These are phyloP conservation scores for Agrenia bidenticulata DNA, from an alignment of 2,888 invertebrate species.

Conservation along the genomic window DNA sequence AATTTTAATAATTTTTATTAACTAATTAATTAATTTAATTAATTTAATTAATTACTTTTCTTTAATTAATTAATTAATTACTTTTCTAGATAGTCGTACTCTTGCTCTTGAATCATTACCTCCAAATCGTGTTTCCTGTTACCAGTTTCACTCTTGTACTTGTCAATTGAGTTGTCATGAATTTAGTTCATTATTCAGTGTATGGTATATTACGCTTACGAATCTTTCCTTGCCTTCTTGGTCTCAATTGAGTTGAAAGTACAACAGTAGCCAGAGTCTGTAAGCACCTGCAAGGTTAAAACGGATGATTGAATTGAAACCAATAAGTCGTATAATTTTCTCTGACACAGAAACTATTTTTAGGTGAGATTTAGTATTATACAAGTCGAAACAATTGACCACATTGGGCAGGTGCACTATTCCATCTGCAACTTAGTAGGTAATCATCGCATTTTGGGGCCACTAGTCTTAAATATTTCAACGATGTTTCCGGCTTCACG, in stretches of 20 bases:
- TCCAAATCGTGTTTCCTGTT: conserved; percentile 44
- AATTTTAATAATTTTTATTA: too few species aligned
- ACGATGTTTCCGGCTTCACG: conserved; percentile 35
- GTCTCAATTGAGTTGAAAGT: conserved; percentile 50
- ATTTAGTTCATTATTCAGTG: too few species aligned
- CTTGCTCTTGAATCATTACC: conserved; percentile 42
- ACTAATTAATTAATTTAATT: too few species aligned
- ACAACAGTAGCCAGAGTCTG: conserved; percentile 51
- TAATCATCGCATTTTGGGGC: conserved; percentile 51
- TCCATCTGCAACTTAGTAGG: conserved; percentile 45
- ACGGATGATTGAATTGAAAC: too few species aligned
- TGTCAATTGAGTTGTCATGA: too few species aligned
- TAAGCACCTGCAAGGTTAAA: conserved; percentile 26
- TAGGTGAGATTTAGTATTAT: too few species aligned
- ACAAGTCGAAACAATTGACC: conserved; percentile 38
- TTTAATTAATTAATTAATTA: too few species aligned
- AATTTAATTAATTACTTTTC: too few species aligned
- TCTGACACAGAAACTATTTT: too few species aligned
- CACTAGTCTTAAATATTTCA: conserved; percentile 48
- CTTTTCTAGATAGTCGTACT: conserved; percentile 47
- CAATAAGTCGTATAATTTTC: too few species aligned
- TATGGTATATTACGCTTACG: conserved; percentile 35
- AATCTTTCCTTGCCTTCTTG: conserved; percentile 36
- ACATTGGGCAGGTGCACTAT: conserved; percentile 37
- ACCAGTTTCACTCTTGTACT: not conserved